Evolutionary conservation across 2,113 vertebrate species (phyloP).

Genomic region (Eurystomus gularis): DNA sequence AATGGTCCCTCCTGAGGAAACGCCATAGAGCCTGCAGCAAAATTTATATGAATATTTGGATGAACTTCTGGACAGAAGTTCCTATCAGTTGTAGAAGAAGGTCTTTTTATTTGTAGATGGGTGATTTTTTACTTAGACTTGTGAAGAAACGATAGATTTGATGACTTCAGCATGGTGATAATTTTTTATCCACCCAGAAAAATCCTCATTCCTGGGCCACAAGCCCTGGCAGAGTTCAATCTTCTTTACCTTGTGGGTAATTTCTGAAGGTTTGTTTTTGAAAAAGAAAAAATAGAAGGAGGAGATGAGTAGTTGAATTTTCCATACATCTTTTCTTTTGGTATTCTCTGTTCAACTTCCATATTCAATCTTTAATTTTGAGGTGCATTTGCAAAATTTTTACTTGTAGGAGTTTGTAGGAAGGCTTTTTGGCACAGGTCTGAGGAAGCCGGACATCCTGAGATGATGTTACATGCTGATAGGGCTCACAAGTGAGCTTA

Average conservation of each 20-base stretch:
- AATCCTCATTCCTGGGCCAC: not conserved
- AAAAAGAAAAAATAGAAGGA: not conserved
- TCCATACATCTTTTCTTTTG: not conserved
- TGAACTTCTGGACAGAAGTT: not conserved
- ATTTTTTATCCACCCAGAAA: not conserved
- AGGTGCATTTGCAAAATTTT: not conserved
- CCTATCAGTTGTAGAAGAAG: not conserved
- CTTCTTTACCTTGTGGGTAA: not conserved
- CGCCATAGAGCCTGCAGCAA: not conserved
- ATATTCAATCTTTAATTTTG: not conserved
- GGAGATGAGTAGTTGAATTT: not conserved
- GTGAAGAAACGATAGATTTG: not conserved
- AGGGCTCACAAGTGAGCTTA: not conserved
- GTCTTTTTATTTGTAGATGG: not conserved
- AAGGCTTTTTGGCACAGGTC: not conserved
- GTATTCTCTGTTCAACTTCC: not conserved
- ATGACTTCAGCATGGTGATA: not conserved
- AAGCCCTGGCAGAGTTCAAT: not conserved
- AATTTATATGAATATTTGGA: not conserved
- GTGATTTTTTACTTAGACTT: not conserved
- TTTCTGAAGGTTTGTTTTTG: not conserved
- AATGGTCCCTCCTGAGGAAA: not conserved
- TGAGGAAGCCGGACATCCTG: not conserved
- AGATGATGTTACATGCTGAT: not conserved
- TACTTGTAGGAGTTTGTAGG: not conserved